Conservation (phyloP, 2,888 invertebrate genomes). For the Orthosia incerta region DNA sequence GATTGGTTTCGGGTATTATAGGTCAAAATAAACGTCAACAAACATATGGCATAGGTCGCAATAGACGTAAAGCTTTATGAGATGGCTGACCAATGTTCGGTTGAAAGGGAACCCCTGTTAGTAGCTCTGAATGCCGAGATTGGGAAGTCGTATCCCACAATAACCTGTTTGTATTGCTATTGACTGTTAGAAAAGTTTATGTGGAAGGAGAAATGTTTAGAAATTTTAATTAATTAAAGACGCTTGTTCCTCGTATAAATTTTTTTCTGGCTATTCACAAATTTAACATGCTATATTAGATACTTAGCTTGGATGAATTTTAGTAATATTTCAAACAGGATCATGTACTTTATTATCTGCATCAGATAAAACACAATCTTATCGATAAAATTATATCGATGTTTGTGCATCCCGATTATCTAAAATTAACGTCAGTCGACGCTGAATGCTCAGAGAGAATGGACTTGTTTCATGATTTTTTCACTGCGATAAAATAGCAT, state of each 20-base stretch:
- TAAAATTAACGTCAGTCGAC: slow-evolving; percentile 80
- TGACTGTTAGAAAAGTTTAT: not conserved
- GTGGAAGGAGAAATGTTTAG: slow-evolving; percentile 3
- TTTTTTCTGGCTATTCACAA: not conserved
- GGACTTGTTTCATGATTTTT: slow-evolving; percentile 62
- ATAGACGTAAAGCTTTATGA: slow-evolving; percentile 60
- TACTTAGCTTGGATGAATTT: not conserved
- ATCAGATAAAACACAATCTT: slow-evolving; percentile 20
- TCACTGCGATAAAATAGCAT: slow-evolving; percentile 7
- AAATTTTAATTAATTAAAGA: slow-evolving; percentile 15
- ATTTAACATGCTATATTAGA: not conserved
- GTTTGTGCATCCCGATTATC: slow-evolving; percentile 72
- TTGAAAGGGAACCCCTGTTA: slow-evolving; percentile 69
- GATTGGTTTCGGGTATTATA: slow-evolving; percentile 22
- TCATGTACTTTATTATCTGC: slow-evolving; percentile 1
- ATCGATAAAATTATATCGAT: slow-evolving; percentile 71
- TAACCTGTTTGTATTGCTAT: slow-evolving; percentile 36
- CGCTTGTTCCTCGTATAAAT: not conserved
- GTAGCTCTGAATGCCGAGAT: slow-evolving; percentile 61
- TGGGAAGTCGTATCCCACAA: slow-evolving; percentile 56
- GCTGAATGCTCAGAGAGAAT: slow-evolving; percentile 65
- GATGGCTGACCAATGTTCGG: slow-evolving; percentile 66
- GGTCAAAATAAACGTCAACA: slow-evolving; percentile 26
- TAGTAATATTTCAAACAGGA: not conserved
- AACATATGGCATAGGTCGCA: slow-evolving; percentile 15